Evolutionary conservation across 2,113 vertebrate species (phyloP).

Genomic region (Penelope pileata): DNA sequence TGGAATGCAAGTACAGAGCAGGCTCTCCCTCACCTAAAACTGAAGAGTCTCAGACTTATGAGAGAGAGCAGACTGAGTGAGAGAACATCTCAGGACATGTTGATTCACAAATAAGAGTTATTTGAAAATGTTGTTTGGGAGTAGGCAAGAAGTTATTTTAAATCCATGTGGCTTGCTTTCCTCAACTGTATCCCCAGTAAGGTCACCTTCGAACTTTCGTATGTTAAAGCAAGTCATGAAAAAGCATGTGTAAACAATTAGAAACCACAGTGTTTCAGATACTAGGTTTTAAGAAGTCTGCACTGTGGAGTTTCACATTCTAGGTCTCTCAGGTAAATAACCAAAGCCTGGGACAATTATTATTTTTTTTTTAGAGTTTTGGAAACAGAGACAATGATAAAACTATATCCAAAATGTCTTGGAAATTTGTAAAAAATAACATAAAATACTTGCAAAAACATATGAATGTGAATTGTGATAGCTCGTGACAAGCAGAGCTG

Average conservation of each 20-base stretch:
- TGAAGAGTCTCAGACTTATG: rapidly evolving
- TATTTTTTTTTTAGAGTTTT: neutral
- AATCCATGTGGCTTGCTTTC: neutral
- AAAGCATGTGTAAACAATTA: neutral
- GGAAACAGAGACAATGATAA: neutral
- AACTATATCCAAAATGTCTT: neutral
- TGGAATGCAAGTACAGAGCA: neutral
- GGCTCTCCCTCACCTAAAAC: neutral
- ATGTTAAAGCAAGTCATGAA: neutral
- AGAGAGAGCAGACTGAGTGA: neutral
- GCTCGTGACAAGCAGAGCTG: neutral
- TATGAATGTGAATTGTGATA: neutral
- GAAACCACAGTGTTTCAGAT: neutral
- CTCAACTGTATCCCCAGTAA: neutral
- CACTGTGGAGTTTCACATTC: neutral
- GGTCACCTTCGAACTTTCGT: neutral
- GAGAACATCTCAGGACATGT: neutral
- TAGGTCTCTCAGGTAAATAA: neutral
- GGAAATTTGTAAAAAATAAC: neutral
- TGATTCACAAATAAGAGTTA: neutral
- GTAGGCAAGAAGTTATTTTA: neutral
- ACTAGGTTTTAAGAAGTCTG: neutral
- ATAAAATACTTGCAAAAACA: neutral
- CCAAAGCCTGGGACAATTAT: neutral
- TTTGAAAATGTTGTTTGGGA: neutral